Evolutionary conservation across 2,113 vertebrate genomes (phyloP).

Genomic region (Heterotilapia buettikoferi): DNA sequence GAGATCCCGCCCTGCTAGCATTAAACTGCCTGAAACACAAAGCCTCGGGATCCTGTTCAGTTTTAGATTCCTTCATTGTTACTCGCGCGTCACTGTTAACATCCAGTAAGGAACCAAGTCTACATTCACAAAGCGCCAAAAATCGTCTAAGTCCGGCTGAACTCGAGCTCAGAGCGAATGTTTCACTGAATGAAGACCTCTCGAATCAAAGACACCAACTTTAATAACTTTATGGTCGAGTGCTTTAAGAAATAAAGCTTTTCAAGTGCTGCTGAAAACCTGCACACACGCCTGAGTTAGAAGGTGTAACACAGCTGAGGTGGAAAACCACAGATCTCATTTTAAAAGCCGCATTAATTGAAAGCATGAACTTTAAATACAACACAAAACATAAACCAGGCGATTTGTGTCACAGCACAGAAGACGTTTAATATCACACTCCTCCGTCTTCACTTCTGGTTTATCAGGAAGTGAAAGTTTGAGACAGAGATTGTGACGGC

Average conservation of each 20-base stretch:
- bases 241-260: background rate
- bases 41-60: fast-evolving
- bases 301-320: background rate
- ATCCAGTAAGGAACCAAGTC: fast-evolving
- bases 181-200: fast-evolving
- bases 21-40: background rate
- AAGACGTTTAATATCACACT: fast-evolving
- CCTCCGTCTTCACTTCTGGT: fast-evolving
- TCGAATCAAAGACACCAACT: background rate
- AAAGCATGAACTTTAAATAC: background rate
- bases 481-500: background rate
- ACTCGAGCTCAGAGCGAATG: background rate
- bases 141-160: fast-evolving
- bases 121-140: background rate
- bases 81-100: background rate
- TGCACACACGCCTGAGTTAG: background rate
- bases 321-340: fast-evolving
- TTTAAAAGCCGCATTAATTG: background rate
- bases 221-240: background rate
- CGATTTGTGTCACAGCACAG: background rate
- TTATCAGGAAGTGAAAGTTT: background rate
- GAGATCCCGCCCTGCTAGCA: fast-evolving
- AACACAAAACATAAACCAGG: background rate
- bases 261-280: background rate
- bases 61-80: no score